Evolutionary conservation across 1,140 invertebrate genomes (phyloP).

Genomic region (Dolichoris vasculosae): DNA sequence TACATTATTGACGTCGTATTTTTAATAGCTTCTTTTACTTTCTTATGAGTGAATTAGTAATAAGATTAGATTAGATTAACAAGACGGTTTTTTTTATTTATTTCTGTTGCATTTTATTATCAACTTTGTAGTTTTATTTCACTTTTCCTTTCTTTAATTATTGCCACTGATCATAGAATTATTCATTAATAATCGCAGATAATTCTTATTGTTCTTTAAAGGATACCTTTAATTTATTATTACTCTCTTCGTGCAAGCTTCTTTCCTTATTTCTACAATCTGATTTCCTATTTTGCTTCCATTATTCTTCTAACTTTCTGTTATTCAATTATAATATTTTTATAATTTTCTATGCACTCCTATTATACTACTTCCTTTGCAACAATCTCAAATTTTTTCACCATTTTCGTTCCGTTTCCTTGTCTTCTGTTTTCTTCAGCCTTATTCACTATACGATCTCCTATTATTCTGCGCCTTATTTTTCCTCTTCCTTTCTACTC

Average conservation of each 20-base stretch:
- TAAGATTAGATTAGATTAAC: too few species aligned
- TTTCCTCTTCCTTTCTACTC: conserved; percentile 53
- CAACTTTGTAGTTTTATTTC: background rate
- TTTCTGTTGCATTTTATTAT: background rate
- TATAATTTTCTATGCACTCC: background rate
- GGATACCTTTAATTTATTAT: background rate
- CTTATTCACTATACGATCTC: conserved; percentile 50
- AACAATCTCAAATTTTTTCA: background rate
- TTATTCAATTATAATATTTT: conserved; percentile 23
- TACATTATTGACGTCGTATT: background rate
- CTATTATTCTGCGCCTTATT: conserved; percentile 53
- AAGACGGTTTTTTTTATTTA: background rate
- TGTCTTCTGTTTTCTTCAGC: background rate
- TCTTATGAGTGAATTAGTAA: background rate
- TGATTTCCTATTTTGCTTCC: background rate
- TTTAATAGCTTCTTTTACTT: background rate
- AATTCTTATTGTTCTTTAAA: background rate
- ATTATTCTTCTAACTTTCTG: conserved; percentile 19
- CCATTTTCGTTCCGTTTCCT: conserved; percentile 2
- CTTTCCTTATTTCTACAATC: conserved; percentile 2
- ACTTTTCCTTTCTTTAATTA: background rate
- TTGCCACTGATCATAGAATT: background rate
- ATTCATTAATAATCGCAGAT: background rate
- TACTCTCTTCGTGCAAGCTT: background rate
- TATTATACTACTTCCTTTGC: background rate